Evolutionary conservation across 2,113 vertebrate species (phyloP).

Genomic region (Brevimyrus niger): DNA sequence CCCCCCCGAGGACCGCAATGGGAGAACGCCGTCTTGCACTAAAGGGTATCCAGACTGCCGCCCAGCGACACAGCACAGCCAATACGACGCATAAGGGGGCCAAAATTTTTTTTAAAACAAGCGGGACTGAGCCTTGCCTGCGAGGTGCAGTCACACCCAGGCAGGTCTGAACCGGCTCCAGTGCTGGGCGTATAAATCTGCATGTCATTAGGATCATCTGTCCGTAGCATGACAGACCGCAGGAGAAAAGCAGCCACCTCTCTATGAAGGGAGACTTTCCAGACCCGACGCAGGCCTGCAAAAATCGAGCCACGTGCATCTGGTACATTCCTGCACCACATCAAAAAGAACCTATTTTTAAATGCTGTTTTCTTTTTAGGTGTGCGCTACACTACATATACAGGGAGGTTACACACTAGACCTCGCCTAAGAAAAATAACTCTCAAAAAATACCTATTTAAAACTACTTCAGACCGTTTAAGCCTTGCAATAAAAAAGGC

Average conservation of each 20-base stretch:
- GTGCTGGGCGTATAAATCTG: neutral
- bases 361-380: neutral
- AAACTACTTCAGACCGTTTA: neutral
- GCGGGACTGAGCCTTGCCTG: neutral
- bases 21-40: neutral
- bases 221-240: neutral
- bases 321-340: neutral
- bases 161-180: neutral
- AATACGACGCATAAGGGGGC: neutral
- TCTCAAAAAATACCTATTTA: neutral
- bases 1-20: neutral
- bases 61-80: neutral
- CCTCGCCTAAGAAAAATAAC: neutral
- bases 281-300: neutral
- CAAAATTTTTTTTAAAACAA: neutral
- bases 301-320: neutral
- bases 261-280: neutral
- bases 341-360: neutral
- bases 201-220: slow-evolving; percentile 3
- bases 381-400: neutral
- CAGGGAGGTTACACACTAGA: neutral
- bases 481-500: neutral
- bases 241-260: neutral
- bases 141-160: neutral
- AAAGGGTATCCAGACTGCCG: neutral